Base-by-base conservation (phyloP, 1,140 invertebrate species). In the Drosophila watanabei region DNA sequence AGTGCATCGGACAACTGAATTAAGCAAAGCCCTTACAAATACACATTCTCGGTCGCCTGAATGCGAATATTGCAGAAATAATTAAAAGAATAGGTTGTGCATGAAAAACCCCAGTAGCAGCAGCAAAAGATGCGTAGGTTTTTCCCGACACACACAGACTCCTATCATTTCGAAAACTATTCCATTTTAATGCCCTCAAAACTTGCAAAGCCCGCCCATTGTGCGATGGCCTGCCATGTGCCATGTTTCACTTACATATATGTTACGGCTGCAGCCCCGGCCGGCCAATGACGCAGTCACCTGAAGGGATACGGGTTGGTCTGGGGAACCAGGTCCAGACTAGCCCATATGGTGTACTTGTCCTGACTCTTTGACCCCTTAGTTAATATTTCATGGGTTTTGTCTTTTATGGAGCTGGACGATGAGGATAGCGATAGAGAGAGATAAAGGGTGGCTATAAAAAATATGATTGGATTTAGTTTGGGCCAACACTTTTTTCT, bases 371-470 rank as follows among this genome's bases (percentile, higher is more conserved):
- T 49, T 76, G 52, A 75, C 77, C 77, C 51, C 77, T 72, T 79
- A 71, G 66, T 78, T 68, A 61, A 72, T 70, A 79, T 63, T 63
- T 71, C 59, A 79, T 79, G 75, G 35, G 46, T 32, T 64, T 45
- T 45, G 5, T 54, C 46, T 52, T 73, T 60, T 61, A 73, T 51
- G 70, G 24, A 20, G 59, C 16, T 18, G 35, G 18, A 28, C n/a
- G 33, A 30, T 33, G 45, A 20, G 37, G 13, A 35, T 13, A 45
- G 39, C 32, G 63, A 63, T 51, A 18, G 14, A 37, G 30, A 16
- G 32, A 45, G 63, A 35, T 56, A 46, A 51, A 70, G 63, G 18
- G 7, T 35, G 20, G 14, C 39, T n/a, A 32, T 39, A 28, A 51
- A 60, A 66, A 73, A 73, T 51, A 33, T 72, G 45, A 65, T 75